Percentiles rank a stretch among this genome's conserved stretches.
phyloP scores from a whole-genome alignment of 2,797 vertebrate genomes.

The Fringilla coelebs region DNA sequence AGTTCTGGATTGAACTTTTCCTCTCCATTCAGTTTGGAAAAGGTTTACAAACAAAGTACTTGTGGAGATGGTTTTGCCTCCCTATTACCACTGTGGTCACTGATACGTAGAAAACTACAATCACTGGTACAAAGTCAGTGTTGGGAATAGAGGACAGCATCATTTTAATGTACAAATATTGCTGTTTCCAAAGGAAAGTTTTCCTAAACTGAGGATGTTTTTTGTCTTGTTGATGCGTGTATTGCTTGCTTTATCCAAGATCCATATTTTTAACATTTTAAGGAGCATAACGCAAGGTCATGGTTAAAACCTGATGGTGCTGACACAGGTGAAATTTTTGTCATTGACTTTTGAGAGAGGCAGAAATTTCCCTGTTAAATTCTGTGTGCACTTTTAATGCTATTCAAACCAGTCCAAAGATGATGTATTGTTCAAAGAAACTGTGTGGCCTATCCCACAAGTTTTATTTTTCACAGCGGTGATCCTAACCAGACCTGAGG shows the following conservation, averaged over 20 bases:
- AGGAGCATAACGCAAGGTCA: fast-evolving
- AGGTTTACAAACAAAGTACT: neutral
- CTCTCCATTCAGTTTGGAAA: neutral
- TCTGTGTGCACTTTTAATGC: neutral
- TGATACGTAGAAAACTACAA: neutral
- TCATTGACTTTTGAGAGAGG: neutral
- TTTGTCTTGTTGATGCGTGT: neutral
- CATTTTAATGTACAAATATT: neutral
- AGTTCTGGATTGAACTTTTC: neutral
- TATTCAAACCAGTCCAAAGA: neutral
- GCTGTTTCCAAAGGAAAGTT: neutral
- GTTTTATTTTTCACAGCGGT: constrained; percentile 29
- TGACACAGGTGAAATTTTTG: neutral
- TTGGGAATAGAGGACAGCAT: neutral
- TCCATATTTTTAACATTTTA: neutral
- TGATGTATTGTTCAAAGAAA: constrained; percentile 22
- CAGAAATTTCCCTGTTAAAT: neutral
- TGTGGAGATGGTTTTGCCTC: neutral
- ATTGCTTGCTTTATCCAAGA: neutral
- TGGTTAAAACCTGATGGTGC: neutral
- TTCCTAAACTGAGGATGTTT: neutral
- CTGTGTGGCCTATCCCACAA: constrained; percentile 21
- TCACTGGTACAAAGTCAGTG: neutral
- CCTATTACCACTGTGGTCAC: neutral
- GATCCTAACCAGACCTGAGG: constrained; percentile 57